Conservation (phyloP, 2,888 invertebrate genomes). For the Torymus auratus region DNA sequence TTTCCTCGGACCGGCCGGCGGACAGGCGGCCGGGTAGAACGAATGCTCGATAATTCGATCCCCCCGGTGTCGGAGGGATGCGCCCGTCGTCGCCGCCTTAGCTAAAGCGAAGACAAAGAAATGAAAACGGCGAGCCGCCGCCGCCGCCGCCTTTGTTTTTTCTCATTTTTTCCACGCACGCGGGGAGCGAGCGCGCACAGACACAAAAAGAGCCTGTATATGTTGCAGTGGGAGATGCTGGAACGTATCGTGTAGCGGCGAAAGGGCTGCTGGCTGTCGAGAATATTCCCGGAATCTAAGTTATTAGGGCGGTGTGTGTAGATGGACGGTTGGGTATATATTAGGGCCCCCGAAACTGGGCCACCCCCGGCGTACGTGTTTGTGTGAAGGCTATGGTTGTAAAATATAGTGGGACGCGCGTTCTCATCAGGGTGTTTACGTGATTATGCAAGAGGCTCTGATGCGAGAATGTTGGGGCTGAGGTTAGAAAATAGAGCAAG, state of each 20-base stretch:
- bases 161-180: background rate
- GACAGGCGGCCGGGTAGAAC: slow-evolving; percentile 13
- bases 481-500: no score
- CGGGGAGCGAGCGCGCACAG: no score
- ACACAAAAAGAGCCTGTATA: background rate
- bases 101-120: slow-evolving; percentile 30
- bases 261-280: slow-evolving; percentile 21
- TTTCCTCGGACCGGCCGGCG: background rate
- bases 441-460: no score
- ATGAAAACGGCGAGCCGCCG: slow-evolving; percentile 3
- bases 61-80: slow-evolving; percentile 30
- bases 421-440: no score
- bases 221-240: background rate
- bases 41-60: slow-evolving; percentile 51
- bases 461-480: no score
- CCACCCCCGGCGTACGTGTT: background rate
- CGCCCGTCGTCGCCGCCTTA: background rate
- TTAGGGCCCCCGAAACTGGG: background rate
- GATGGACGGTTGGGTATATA: no score
- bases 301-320: slow-evolving; percentile 8
- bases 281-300: slow-evolving; percentile 27
- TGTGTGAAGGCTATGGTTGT: no score
- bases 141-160: slow-evolving; percentile 16
- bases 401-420: no score
- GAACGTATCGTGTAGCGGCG: slow-evolving; percentile 4